Base-by-base conservation (phyloP, 2,888 invertebrate genomes). In the Eupeodes latifasciatus region DNA sequence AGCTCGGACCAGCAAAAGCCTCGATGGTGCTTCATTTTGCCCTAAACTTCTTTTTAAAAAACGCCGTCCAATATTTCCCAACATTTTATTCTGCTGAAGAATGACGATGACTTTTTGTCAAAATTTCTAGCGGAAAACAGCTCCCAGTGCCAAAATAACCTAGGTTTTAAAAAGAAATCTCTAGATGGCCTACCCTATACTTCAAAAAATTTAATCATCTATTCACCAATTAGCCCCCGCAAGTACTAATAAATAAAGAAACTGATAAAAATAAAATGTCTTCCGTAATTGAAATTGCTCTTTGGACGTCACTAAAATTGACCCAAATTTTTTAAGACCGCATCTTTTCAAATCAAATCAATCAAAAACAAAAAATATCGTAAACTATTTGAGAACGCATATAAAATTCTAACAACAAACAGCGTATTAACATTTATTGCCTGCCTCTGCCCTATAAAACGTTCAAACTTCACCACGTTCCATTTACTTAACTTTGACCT, bases 401-500 rank as follows among this genome's bases (percentile, higher is more conserved):
- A 27, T 27, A 27, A 14, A 12, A 59, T 34, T 27, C 5, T n/a
- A n/a, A 59, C 34, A 34, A 2, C 0, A 27, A 27, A 14, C 7
- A 59, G 12, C 12, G 27, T 34, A 7, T 40, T 4, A 1, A 40
- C 6, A 40, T n/a, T n/a, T n/a, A n/a, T 40, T 5, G 6, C 34
- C 19, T 4, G 47, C 34, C 34, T 47, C 57, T 16, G 5, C 47
- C 27, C 44, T 40, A 59, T 62, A 27, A 62, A 27, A 49, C 14
- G 10, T 11, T 34, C 40, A 40, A 53, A 72, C 66, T 75, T 47
- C 47, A 10, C 64, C 51, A 78, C 49, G 69, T 49, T 19, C 57
- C 59, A 61, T 78, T 78, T 61, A 69, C 69, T 67, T 47, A 59
- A 77, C 78, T 74, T n/a, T 75, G 79, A 82, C 86, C 86, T 82